phyloP scores from a whole-genome alignment of 2,113 vertebrate species.

The Pterocles gutturalis region DNA sequence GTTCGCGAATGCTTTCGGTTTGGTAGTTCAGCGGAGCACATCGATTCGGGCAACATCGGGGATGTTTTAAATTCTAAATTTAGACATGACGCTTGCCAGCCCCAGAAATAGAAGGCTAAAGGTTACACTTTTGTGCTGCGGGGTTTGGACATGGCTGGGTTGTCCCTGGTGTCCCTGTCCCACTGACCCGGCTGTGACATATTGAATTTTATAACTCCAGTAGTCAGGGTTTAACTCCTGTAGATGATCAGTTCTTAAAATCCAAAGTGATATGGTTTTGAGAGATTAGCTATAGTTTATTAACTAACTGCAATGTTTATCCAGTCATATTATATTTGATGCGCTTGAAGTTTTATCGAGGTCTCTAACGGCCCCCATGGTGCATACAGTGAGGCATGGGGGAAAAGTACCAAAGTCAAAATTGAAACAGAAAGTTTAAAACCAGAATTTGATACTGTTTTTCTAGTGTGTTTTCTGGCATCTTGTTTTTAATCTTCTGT shows the following conservation, averaged over 20 bases:
- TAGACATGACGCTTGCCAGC: neutral
- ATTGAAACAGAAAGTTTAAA: neutral
- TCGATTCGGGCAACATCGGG: neutral
- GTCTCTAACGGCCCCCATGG: neutral
- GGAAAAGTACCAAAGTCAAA: neutral
- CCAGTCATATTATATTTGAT: fast-evolving
- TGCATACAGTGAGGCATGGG: fast-evolving
- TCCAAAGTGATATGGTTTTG: neutral
- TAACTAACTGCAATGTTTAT: fast-evolving
- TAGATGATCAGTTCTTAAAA: neutral
- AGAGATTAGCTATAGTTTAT: neutral
- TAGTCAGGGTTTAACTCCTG: neutral
- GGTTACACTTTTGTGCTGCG: neutral
- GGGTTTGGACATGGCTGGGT: neutral
- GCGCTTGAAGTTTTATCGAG: neutral
- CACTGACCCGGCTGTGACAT: fast-evolving
- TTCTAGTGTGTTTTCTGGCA: neutral
- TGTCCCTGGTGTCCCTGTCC: neutral
- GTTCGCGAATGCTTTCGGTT: neutral
- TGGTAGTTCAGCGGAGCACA: too few relatives aligned
- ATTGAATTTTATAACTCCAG: fast-evolving
- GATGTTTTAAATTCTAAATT: neutral
- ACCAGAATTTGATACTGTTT: neutral
- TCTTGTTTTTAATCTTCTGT: neutral
- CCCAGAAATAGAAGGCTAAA: neutral